These are phyloP conservation scores for Hyppa rectilinea DNA, from an alignment of 2,888 invertebrate species.

Conservation along the genomic window DNA sequence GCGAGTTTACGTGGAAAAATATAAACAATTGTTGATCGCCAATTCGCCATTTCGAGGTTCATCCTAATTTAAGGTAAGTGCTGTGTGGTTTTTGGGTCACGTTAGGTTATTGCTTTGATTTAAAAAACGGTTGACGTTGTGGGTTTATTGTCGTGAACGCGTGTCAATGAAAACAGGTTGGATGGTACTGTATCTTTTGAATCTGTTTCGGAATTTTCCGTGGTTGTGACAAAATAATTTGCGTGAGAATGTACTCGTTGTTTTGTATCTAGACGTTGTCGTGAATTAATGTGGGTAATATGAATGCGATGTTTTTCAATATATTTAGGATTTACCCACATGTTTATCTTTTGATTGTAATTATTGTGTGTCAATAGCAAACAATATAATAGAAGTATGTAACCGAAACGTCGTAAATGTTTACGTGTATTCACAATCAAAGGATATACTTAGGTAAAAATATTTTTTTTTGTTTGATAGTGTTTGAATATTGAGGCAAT, in stretches of 20 bases:
- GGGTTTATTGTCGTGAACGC: slow-evolving; percentile 36
- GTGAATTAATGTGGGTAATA: background rate
- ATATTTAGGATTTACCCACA: background rate
- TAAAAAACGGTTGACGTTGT: background rate
- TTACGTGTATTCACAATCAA: too few relatives aligned
- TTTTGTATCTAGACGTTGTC: background rate
- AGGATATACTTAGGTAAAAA: too few relatives aligned
- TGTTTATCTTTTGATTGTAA: slow-evolving; percentile 31
- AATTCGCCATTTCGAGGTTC: slow-evolving; percentile 58
- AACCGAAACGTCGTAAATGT: too few relatives aligned
- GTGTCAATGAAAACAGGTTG: slow-evolving; percentile 61
- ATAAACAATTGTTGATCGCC: slow-evolving; percentile 77
- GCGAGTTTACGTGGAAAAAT: slow-evolving; percentile 76
- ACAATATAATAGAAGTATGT: too few relatives aligned
- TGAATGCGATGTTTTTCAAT: background rate
- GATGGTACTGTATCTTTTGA: slow-evolving; percentile 38
- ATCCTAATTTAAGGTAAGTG: slow-evolving; percentile 57
- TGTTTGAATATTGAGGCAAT: background rate
- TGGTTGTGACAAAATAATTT: slow-evolving; percentile 26
- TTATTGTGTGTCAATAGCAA: too few relatives aligned
- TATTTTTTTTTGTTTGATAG: too few relatives aligned
- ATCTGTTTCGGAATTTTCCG: slow-evolving; percentile 47
- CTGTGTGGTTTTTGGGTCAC: slow-evolving; percentile 9
- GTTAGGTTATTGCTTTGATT: slow-evolving; percentile 26
- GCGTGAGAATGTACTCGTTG: background rate